Evolutionary conservation across 2,797 vertebrate genomes (phyloP), one percentile per base, ranked within the genome.

Genomic region (Mormyrops attenuatus): DNA sequence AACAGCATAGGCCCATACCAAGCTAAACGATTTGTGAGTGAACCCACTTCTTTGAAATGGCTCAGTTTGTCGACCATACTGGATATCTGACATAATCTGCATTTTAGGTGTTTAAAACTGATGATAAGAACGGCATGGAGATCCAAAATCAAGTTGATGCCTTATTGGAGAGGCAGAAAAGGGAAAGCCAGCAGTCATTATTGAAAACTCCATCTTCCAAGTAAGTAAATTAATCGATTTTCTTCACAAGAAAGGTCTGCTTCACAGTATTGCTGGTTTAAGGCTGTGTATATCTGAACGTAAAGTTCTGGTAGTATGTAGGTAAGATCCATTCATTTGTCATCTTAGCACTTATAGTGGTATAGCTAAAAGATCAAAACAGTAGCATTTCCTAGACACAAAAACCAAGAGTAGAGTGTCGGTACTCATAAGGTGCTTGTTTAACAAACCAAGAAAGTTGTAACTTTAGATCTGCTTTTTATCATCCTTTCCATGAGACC

Each of bases 101-200:
- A 30, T 88, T 90, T 50, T 87, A 99, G 98, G 97, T 99, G 91
- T 99, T 99, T 93, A 99, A 97, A 92, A 95, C 97, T 0, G 98
- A 99, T 90, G 98, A 99, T 82, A 98, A 97, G 94, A 99, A 99
- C 13, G 96, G 97, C 0, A 96, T 99, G 94, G 98, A 99, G 20
- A 93, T 99, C n/a, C 98, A 99, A 92, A 96, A 93, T 89, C 97
- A 99, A 57, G 96, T 99, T 0, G 98, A 99, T 20, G 98, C 98
- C 50, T 93, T 99, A 17, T 91, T 99, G 89, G 98, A 99, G 91
- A 95, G 98, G 1, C 98, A 99, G 92, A 97, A 96, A 87, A 96
- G 97, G 87, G 98, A 98, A 7, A 97, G 95, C 88, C 93, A 95
- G 73, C 91, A 95, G 49, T 17, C 91, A 86, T 50, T 92, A 77